Conservation (phyloP, 2,797 vertebrate species). For the Xiphorhynchus erythropygius region DNA sequence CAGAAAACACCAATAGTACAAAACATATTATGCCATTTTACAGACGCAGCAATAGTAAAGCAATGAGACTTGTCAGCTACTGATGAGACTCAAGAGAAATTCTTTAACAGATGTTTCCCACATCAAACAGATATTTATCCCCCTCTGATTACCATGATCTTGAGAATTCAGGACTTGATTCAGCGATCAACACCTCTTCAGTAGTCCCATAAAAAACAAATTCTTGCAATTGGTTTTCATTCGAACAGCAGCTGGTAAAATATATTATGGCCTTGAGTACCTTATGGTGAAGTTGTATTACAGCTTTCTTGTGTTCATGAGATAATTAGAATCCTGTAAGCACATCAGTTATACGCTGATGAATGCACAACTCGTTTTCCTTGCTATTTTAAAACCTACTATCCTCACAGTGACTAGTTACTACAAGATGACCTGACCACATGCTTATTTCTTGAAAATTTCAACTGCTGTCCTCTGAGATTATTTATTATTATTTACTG, state of each 20-base stretch:
- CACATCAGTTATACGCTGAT: conserved; percentile 15
- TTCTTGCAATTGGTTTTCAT: conserved; percentile 25
- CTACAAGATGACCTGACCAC: neutral
- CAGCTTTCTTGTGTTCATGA: conserved; percentile 21
- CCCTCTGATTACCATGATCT: conserved; percentile 66
- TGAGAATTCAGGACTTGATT: conserved; percentile 70
- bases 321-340: conserved; percentile 52
- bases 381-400: neutral
- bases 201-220: conserved; percentile 52
- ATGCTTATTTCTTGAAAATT: neutral
- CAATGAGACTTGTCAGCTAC: conserved; percentile 49
- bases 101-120: conserved; percentile 74
- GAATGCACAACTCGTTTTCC: neutral
- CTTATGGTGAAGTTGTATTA: neutral
- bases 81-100: conserved; percentile 71
- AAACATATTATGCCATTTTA: conserved; percentile 15
- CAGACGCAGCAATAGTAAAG: conserved; percentile 53
- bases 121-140: conserved; percentile 71
- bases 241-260: conserved; percentile 35
- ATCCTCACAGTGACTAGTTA: neutral
- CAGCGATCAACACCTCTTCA: conserved; percentile 61
- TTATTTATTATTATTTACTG: conserved; percentile 5
- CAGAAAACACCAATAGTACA: conserved; percentile 22
- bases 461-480: neutral
- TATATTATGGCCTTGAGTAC: neutral